phyloP scores from a whole-genome alignment of 35 echinoderm and acorn worm genomes.

The Acanthaster planci region DNA sequence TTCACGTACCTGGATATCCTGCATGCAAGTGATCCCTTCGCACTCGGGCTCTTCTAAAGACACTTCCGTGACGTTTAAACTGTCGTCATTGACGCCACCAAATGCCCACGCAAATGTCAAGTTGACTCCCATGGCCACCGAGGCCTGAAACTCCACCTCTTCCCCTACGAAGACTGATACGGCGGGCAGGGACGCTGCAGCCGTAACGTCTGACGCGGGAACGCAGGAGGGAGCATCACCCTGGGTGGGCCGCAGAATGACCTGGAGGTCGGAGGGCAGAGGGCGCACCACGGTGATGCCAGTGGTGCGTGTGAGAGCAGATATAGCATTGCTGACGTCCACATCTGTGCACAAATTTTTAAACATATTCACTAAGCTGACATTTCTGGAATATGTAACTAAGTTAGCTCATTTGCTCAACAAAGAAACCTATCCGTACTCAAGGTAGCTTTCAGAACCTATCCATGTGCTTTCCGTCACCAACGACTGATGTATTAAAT shows the following conservation, averaged over 20 bases:
- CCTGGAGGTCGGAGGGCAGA: conserved; percentile 72
- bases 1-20: conserved; percentile 63
- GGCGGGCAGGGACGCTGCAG: neutral
- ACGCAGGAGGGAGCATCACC: conserved; percentile 78
- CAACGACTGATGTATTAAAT: no score
- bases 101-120: conserved; percentile 82
- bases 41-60: conserved; percentile 46
- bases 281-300: conserved; percentile 66
- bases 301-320: conserved; percentile 36
- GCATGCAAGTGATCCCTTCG: conserved; percentile 63
- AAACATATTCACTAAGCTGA: conserved; percentile 5
- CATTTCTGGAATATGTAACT: neutral
- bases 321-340: conserved; percentile 59
- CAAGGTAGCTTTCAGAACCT: no score
- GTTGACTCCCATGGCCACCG: conserved; percentile 66
- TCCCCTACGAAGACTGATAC: conserved; percentile 66
- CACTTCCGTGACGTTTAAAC: neutral
- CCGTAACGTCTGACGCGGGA: conserved; percentile 31
- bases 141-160: conserved; percentile 64
- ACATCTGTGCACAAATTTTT: conserved; percentile 53
- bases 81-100: neutral
- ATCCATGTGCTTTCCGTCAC: no score
- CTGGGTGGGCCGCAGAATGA: conserved; percentile 53
- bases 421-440: no score
- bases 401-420: neutral